Evolutionary conservation across 2,113 vertebrate genomes (phyloP), one percentile per base, ranked within the genome.

Genomic region (Capricornis sumatraensis): DNA sequence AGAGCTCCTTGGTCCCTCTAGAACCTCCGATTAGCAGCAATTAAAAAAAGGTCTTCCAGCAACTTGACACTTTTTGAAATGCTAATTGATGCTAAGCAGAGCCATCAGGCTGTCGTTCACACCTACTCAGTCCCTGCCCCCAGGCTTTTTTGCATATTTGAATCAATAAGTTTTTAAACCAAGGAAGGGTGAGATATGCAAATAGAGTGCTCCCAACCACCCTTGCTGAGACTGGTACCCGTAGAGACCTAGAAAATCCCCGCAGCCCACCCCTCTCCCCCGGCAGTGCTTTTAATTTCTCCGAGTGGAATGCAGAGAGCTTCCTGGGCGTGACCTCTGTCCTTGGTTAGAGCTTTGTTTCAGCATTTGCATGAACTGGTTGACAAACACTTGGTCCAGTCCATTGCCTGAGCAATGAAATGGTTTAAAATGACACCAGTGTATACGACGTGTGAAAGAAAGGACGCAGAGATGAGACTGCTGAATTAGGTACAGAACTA

Each of bases 11-110:
- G 67, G 92, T 97, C 87, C 76, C 92, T 76, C 33, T 86, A 58
- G 92, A 98, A 93, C 82, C 92, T 97, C 87, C 81, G 45, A 95
- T 96, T 97, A 98, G 89, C 93, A 96, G 95, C 95, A 97, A 98
- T 98, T 98, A 98, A 97, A 97, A 97, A 96, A 96, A 98, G 97
- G 96, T 96, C 94, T 97, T 87, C 81, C 36, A 96, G 97, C 94
- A 95, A 76, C 92, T 95, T 97, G 97, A 98, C 97, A 98, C 95
- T 91, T 98, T 96, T 97, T 98, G 95, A 98, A 98, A 98, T 98
- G 97, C 97, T 98, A 97, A 98, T 98, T 96, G 97, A 97, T 98
- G 94, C 97, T 91, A 94, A 94, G 76, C 85, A 36, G 94, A 94
- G 89, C 94, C 94, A 88, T 93, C 92, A 88, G 97, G 88, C 97